Evolutionary conservation across 2,113 vertebrate genomes (phyloP).

Genomic region (Synodontis membranacea): DNA sequence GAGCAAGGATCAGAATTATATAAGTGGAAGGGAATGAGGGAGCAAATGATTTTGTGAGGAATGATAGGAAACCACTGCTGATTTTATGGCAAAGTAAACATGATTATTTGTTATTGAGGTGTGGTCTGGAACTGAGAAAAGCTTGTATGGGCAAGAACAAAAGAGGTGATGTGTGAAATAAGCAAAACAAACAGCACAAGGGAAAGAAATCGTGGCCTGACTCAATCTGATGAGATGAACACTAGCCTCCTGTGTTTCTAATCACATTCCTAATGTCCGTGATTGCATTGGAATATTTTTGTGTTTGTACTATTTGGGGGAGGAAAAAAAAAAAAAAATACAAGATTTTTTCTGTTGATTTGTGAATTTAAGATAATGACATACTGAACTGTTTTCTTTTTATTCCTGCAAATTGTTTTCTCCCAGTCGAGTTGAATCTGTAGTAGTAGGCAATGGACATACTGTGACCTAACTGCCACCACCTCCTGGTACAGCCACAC

Average conservation of each 20-base stretch:
- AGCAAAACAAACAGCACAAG: constrained; percentile 28
- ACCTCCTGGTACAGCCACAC: not conserved
- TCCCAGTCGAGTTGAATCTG: not conserved
- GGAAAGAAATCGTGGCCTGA: constrained; percentile 9
- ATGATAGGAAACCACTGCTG: constrained; percentile 62
- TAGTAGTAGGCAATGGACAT: not conserved
- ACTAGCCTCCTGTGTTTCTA: constrained; percentile 4
- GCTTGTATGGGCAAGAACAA: not conserved
- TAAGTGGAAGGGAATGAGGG: constrained; percentile 61
- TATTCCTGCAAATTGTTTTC: not conserved
- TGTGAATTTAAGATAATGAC: not conserved
- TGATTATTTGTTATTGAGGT: constrained; percentile 49
- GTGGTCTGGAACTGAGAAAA: constrained; percentile 22
- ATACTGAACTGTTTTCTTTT: not conserved
- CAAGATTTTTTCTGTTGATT: too few relatives aligned
- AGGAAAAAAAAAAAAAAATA: too few relatives aligned
- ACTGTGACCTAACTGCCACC: not conserved
- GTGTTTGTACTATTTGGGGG: constrained; percentile 26
- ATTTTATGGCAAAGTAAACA: constrained; percentile 66
- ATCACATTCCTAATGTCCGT: constrained; percentile 35
- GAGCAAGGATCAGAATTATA: constrained; percentile 54
- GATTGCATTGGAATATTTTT: constrained; percentile 33
- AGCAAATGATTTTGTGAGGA: constrained; percentile 62
- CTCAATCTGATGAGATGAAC: constrained; percentile 39
- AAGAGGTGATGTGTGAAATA: constrained; percentile 29